Percentiles rank a stretch among this genome's conserved stretches.
These are phyloP conservation scores for Climacteris rufus DNA, from an alignment of 2,113 vertebrate genomes.

Conservation along the genomic window DNA sequence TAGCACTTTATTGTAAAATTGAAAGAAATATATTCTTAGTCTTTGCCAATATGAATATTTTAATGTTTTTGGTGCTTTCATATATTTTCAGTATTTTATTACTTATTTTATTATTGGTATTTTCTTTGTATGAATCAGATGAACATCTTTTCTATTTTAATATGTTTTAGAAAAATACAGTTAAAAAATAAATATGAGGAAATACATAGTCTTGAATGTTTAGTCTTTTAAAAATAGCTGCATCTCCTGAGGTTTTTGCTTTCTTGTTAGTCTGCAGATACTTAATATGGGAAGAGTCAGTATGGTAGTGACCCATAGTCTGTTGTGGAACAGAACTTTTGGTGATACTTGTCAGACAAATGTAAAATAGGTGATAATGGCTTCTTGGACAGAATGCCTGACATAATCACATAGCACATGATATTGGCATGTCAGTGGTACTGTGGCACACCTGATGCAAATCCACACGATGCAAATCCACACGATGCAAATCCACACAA, in stretches of 20 bases:
- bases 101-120: constrained; percentile 71
- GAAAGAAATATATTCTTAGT: constrained; percentile 71
- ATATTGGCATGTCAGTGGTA: not conserved
- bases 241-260: not conserved
- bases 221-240: constrained; percentile 36
- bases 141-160: constrained; percentile 81
- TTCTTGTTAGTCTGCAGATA: not conserved
- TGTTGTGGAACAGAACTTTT: not conserved
- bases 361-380: not conserved
- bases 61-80: constrained; percentile 78
- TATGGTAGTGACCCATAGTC: not conserved
- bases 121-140: constrained; percentile 78
- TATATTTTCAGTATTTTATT: constrained; percentile 81
- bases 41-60: constrained; percentile 75
- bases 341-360: not conserved
- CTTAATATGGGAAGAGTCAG: not conserved
- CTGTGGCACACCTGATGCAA: not conserved
- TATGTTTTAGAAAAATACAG: constrained; percentile 75
- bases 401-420: too few species aligned
- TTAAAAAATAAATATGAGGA: constrained; percentile 74
- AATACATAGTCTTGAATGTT: constrained; percentile 28
- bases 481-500: too few species aligned
- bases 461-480: not conserved
- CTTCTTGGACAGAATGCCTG: not conserved
- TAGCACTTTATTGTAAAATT: constrained; percentile 78